Percentiles rank a stretch among this genome's conserved stretches.
Evolutionary conservation across 2,797 vertebrate genomes (phyloP).

Genomic region (Hybognathus amarus): DNA sequence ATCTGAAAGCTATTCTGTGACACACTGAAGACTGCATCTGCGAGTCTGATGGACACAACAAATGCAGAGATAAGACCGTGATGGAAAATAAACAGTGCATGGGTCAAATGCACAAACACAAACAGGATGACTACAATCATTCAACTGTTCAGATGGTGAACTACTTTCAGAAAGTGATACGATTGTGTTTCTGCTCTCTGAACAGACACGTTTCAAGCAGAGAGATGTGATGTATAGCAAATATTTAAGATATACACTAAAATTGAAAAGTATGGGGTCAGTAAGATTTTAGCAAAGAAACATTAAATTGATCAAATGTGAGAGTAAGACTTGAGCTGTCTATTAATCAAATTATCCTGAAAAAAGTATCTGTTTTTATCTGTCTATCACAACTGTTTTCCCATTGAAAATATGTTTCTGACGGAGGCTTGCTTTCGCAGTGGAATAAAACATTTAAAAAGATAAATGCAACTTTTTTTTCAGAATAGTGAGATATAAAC

Average conservation of each 20-base stretch:
- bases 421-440: too few relatives aligned
- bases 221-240: not conserved
- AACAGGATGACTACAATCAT: not conserved
- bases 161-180: not conserved
- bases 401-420: too few relatives aligned
- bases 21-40: constrained; percentile 16
- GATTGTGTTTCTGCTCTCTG: not conserved
- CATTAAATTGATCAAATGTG: not conserved
- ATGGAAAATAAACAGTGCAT: constrained; percentile 28
- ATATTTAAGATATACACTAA: not conserved
- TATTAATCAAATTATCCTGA: too few relatives aligned
- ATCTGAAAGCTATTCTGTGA: constrained; percentile 43
- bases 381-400: too few relatives aligned
- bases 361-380: too few relatives aligned
- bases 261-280: not conserved
- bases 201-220: not conserved
- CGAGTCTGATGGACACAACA: constrained; percentile 12
- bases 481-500: too few relatives aligned
- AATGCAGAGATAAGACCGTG: constrained; percentile 26
- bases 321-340: too few relatives aligned
- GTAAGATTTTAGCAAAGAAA: not conserved
- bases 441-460: too few relatives aligned
- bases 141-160: not conserved
- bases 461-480: too few relatives aligned
- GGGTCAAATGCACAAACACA: constrained; percentile 7